Evolutionary conservation across 2,113 vertebrate species (phyloP).

Genomic region (Lichenostomus cassidix): DNA sequence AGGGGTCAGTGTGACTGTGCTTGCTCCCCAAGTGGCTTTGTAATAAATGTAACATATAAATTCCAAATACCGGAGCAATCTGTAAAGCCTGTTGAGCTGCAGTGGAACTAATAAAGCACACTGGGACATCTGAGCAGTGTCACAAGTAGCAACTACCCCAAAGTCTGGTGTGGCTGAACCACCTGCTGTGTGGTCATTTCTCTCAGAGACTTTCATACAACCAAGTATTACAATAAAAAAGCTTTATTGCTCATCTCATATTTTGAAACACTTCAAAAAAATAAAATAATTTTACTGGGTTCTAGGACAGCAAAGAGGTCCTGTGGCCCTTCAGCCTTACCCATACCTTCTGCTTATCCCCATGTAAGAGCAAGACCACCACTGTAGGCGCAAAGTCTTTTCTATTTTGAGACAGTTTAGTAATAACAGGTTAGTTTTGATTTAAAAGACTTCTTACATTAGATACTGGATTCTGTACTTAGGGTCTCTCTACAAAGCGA

Average conservation of each 20-base stretch:
- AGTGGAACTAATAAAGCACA: background rate
- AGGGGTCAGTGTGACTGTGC: background rate
- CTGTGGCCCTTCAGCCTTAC: background rate
- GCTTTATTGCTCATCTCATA: background rate
- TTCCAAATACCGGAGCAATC: background rate
- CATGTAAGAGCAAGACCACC: background rate
- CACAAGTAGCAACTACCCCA: background rate
- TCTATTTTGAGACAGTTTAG: background rate
- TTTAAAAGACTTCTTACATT: background rate
- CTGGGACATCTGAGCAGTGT: background rate
- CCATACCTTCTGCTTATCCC: background rate
- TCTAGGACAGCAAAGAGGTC: background rate
- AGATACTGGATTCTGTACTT: background rate
- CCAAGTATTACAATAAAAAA: background rate
- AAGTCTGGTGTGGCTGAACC: background rate
- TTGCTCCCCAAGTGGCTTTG: background rate
- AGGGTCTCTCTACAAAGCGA: background rate
- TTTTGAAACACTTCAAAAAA: background rate
- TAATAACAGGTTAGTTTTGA: background rate
- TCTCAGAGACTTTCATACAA: background rate
- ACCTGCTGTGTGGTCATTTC: background rate
- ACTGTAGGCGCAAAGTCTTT: fast-evolving
- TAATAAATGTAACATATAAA: background rate
- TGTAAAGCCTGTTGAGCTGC: background rate
- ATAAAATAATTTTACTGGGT: background rate